phyloP scores from a whole-genome alignment of 2,113 vertebrate species.

The Nanorana parkeri region DNA sequence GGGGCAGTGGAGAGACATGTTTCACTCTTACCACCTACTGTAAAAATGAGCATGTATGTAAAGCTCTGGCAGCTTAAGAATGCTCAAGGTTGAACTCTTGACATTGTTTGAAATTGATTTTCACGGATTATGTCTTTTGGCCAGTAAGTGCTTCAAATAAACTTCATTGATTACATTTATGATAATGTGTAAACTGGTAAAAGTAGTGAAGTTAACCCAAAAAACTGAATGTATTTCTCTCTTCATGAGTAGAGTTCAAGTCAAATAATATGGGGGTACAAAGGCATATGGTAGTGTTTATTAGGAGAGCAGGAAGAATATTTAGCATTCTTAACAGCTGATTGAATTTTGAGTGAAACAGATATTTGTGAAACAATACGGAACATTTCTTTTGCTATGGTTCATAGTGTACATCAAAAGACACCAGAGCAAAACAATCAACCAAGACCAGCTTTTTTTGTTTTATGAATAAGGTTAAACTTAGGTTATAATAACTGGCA shows the following conservation, averaged over 20 bases:
- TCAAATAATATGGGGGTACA: not conserved
- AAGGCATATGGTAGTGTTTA: constrained; percentile 9
- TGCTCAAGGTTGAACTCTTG: not conserved
- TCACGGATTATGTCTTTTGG: not conserved
- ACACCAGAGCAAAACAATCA: constrained; percentile 15
- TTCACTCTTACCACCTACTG: no score
- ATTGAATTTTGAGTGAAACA: not conserved
- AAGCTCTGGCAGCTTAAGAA: no score
- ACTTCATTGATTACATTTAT: no score
- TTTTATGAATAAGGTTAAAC: constrained; percentile 7
- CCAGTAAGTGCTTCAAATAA: no score
- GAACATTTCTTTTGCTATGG: constrained; percentile 18
- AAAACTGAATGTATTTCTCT: not conserved
- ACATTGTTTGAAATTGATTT: no score
- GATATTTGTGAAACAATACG: not conserved
- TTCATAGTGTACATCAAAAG: constrained; percentile 24
- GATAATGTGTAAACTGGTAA: no score
- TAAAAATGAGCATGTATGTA: no score
- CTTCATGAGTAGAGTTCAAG: not conserved
- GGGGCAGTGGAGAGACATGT: no score
- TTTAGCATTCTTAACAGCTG: not conserved
- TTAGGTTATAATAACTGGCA: constrained; percentile 38
- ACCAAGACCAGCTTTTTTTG: constrained; percentile 5
- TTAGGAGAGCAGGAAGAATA: not conserved
- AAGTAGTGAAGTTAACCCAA: no score